Percentiles rank a stretch among this genome's conserved stretches.
Conservation (phyloP, 2,797 vertebrate species). For the Cossypha caffra region DNA sequence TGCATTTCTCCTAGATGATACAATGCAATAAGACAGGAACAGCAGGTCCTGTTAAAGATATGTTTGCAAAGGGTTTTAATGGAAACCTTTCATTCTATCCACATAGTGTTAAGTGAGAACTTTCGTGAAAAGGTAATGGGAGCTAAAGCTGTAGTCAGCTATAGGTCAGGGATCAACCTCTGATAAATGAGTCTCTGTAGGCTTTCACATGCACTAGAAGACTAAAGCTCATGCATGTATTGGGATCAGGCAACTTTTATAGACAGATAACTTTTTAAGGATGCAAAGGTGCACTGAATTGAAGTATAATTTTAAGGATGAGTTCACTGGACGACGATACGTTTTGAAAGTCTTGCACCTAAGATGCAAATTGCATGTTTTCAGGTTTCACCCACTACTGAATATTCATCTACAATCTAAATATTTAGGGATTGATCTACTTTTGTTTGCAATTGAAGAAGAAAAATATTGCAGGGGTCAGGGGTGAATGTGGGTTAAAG, state of each 20-base stretch:
- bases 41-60: not conserved
- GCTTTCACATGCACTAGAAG: not conserved
- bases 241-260: not conserved
- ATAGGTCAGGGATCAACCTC: not conserved
- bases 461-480: not conserved
- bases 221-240: not conserved
- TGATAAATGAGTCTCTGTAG: not conserved
- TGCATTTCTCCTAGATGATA: not conserved
- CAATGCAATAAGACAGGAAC: not conserved
- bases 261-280: not conserved
- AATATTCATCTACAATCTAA: not conserved
- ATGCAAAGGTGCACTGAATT: not conserved
- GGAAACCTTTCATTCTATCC: not conserved
- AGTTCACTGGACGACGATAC: not conserved
- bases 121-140: not conserved
- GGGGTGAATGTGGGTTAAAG: not conserved
- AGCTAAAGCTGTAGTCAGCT: constrained; percentile 1
- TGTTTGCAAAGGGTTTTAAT: not conserved
- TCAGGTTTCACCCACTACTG: not conserved
- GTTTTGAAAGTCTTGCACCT: not conserved
- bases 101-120: not conserved
- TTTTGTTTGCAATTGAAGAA: not conserved
- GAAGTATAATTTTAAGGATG: not conserved
- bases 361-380: not conserved
- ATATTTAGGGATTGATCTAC: not conserved